Conservation (phyloP, 2,888 invertebrate genomes). For the Chymomyza fuscimana region DNA sequence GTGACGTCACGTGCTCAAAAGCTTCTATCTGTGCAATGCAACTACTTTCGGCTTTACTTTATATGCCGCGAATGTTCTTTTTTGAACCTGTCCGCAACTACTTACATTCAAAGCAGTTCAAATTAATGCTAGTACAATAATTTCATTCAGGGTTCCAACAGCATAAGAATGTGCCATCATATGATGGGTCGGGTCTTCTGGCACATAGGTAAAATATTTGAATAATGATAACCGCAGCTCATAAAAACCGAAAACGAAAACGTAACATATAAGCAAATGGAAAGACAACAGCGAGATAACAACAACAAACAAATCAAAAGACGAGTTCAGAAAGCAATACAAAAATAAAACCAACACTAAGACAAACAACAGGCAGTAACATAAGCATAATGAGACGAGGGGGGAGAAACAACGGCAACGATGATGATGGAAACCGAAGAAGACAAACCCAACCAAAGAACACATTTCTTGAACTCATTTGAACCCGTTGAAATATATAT, state of each 20-base stretch:
- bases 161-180: neutral
- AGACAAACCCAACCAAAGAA: conserved; percentile 33
- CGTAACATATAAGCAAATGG: conserved; percentile 25
- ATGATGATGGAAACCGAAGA: conserved; percentile 48
- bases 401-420: conserved; percentile 23
- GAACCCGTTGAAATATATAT: conserved; percentile 41
- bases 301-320: conserved; percentile 52
- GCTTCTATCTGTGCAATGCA: too few relatives aligned
- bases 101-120: neutral
- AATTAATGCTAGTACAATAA: neutral
- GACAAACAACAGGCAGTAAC: neutral
- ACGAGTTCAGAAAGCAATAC: conserved; percentile 20
- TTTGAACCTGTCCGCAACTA: neutral
- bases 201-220: conserved; percentile 64
- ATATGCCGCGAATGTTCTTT: neutral
- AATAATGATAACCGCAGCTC: conserved; percentile 64
- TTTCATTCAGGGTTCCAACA: neutral
- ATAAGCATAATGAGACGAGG: neutral
- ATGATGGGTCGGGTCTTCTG: neutral
- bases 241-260: conserved; percentile 31
- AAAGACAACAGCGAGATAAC: conserved; percentile 42
- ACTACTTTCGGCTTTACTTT: too few relatives aligned
- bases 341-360: conserved; percentile 11
- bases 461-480: conserved; percentile 59
- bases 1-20: too few relatives aligned